Evolutionary conservation across 2,888 invertebrate genomes (phyloP), one percentile per base, ranked within the genome.

Genomic region (Eupithecia exiguata): DNA sequence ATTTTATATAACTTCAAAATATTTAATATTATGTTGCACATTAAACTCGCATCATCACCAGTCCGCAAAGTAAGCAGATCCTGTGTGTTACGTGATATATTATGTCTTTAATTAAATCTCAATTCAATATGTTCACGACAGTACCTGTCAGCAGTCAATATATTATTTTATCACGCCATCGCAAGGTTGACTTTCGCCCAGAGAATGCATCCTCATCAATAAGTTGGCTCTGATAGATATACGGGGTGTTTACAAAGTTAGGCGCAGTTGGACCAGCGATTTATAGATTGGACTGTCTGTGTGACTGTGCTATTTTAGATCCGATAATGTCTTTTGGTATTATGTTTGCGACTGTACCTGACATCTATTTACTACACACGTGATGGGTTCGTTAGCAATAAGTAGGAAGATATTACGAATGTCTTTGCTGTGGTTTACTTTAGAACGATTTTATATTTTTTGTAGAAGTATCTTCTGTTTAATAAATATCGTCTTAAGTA

Each of bases 161-260:
- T 72, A 63, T 49, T 58, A 70, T 36, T 68, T 70, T 75, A 75
- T 68, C 30, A 5, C 75, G 38, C 16, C 30, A 68, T 16, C 38
- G 30, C 53, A 68, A 68, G 68, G 68, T 68, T 68, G 53, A 72
- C 67, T 58, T 38, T 43, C 25, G 62, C 38, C 21, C 49, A 70
- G 63, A 43, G 40, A 30, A 35, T 62, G 62, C 18, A 36, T n/a
- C 30, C 43, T 35, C 53, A 72, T 69, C 67, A 70, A 68, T 66
- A 72, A 68, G 68, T 68, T 65, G 9, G 35, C 30, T 30, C 65
- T 18, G 75, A 75, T 63, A 46, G 70, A 75, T 53, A 68, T 70
- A 72, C 70, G 72, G 61, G 53, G 65, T 72, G 72, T 68, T 75
- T 75, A 72, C 70, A 72, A 53, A 49, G 69, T 70, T 46, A 21